These are phyloP conservation scores for Betta splendens DNA, from an alignment of 2,797 vertebrate genomes.

Conservation along the genomic window DNA sequence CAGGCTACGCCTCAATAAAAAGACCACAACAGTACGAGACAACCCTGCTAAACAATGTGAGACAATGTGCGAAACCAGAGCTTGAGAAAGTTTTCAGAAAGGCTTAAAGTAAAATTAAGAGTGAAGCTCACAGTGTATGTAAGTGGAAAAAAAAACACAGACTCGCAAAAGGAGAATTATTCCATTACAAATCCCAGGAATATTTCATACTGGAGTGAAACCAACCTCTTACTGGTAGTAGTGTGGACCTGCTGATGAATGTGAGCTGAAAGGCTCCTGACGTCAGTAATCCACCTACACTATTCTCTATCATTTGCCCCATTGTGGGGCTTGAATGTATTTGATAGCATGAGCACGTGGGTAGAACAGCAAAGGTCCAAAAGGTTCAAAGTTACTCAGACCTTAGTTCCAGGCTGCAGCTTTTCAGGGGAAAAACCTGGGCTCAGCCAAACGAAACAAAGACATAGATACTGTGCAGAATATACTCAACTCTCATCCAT, in stretches of 20 bases:
- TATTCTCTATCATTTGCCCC: conserved; percentile 16
- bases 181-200: conserved; percentile 29
- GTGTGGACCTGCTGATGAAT: conserved; percentile 28
- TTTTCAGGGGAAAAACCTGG: conserved; percentile 44
- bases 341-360: conserved; percentile 36
- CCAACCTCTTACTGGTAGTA: conserved; percentile 18
- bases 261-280: conserved; percentile 1
- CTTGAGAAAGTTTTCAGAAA: not conserved
- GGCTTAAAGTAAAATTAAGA: conserved; percentile 32
- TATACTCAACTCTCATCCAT: conserved; percentile 34
- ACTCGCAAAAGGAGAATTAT: conserved; percentile 3
- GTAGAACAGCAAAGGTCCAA: conserved; percentile 31
- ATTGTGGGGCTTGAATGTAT: conserved; percentile 13
- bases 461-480: conserved; percentile 32
- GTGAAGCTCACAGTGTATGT: conserved; percentile 35
- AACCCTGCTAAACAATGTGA: conserved; percentile 18
- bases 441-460: conserved; percentile 57
- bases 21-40: conserved; percentile 32
- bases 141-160: conserved; percentile 19
- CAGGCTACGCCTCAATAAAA: conserved; percentile 35
- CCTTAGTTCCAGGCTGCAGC: conserved; percentile 38
- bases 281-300: conserved; percentile 8
- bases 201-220: conserved; percentile 12
- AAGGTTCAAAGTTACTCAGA: conserved; percentile 52
- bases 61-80: not conserved